phyloP scores from a whole-genome alignment of 2,888 invertebrate species.

The Embidobia sp. region DNA sequence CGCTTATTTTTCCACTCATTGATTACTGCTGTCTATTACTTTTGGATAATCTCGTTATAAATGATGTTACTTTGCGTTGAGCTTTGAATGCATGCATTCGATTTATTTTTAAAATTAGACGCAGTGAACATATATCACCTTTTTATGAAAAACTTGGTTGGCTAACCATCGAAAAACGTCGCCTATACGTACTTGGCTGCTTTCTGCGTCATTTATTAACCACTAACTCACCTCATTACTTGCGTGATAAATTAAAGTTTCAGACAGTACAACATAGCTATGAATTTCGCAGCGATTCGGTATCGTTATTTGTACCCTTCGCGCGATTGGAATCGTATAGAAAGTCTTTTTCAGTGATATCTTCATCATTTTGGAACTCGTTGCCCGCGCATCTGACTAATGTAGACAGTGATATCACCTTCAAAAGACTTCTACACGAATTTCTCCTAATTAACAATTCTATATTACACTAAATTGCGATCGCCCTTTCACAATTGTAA shows the following conservation, averaged over 20 bases:
- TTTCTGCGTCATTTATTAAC: not conserved
- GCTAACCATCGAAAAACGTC: not conserved
- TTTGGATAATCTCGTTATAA: not conserved
- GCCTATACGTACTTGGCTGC: not conserved
- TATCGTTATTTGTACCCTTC: not conserved
- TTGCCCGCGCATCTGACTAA: not conserved
- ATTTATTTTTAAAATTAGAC: not conserved
- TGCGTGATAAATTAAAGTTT: not conserved
- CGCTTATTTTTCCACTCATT: not conserved
- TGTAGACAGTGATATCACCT: no score
- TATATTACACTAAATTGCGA: no score
- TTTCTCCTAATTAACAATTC: no score
- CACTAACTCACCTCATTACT: not conserved
- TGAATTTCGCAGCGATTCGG: no score
- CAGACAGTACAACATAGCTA: no score
- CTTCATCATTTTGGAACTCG: not conserved
- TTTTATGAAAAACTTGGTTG: not conserved
- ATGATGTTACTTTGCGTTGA: not conserved
- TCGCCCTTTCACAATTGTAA: no score
- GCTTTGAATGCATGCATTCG: not conserved
- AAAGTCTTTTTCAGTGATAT: not conserved
- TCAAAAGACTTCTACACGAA: no score
- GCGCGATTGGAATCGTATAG: not conserved
- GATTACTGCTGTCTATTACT: slow-evolving; percentile 5
- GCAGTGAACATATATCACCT: not conserved